phyloP scores from a whole-genome alignment of 2,797 vertebrate genomes.

The Gambelia wislizenii region DNA sequence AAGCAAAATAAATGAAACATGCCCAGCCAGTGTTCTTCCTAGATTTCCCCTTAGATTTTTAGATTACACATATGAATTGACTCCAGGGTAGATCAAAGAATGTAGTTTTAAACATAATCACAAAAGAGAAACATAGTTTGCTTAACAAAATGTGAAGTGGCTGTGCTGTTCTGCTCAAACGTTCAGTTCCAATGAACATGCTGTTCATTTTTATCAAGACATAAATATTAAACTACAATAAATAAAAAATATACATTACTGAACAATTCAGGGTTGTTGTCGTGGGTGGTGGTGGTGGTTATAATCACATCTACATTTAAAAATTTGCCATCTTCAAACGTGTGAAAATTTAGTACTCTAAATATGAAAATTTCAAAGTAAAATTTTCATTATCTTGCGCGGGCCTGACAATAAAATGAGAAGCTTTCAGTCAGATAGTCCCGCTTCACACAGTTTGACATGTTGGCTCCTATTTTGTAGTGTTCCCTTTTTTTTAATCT shows the following conservation, averaged over 20 bases:
- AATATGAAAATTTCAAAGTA: conserved; percentile 85
- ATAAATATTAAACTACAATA: conserved; percentile 89
- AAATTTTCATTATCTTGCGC: conserved; percentile 89
- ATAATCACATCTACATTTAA: conserved; percentile 83
- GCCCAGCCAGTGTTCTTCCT: not conserved
- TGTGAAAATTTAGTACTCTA: conserved; percentile 85
- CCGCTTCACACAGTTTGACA: conserved; percentile 75
- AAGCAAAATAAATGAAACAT: not conserved
- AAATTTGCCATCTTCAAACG: conserved; percentile 79
- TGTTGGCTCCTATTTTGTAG: conserved; percentile 72
- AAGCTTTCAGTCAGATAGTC: conserved; percentile 77
- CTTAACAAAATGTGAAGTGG: conserved; percentile 58
- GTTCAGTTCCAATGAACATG: conserved; percentile 85
- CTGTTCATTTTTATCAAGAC: conserved; percentile 89
- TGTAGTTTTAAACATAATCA: not conserved
- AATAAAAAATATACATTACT: conserved; percentile 88
- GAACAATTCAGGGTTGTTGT: conserved; percentile 79
- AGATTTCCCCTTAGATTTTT: not conserved
- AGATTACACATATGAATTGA: not conserved
- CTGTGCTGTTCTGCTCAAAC: conserved; percentile 68
- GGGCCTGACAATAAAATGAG: conserved; percentile 81
- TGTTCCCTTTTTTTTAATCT: conserved; percentile 65
- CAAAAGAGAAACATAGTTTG: conserved; percentile 44
- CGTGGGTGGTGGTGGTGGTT: conserved; percentile 67
- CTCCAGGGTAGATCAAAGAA: conserved; percentile 13